These are phyloP conservation scores for Poeciliopsis presidionis DNA, from an alignment of 2,797 vertebrate species.

Conservation along the genomic window DNA sequence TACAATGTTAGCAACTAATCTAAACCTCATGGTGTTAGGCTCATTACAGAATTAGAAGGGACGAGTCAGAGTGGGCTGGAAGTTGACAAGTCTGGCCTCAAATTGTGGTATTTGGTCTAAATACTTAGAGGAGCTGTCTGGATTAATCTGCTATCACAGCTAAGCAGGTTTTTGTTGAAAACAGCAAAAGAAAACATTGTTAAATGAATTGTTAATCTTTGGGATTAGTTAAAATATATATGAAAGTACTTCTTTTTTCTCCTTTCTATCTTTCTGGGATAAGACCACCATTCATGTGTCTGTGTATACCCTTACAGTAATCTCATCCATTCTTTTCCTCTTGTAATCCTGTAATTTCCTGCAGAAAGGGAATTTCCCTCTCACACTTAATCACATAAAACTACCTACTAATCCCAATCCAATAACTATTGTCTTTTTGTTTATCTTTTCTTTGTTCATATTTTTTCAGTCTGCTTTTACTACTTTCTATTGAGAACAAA, in stretches of 20 bases:
- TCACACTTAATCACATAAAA: neutral
- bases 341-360: neutral
- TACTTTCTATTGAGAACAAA: neutral
- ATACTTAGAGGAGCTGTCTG: constrained; percentile 1
- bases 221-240: neutral
- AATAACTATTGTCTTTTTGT: neutral
- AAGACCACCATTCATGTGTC: neutral
- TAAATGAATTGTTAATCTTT: neutral
- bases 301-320: neutral
- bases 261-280: neutral
- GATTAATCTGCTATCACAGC: neutral
- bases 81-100: neutral
- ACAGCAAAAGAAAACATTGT: neutral
- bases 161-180: neutral
- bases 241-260: neutral
- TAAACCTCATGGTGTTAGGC: constrained; percentile 5
- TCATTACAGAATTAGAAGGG: constrained; percentile 4
- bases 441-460: neutral
- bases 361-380: neutral
- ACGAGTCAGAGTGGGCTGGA: neutral
- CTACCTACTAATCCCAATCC: neutral
- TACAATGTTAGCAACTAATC: constrained; percentile 17
- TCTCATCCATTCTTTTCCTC: neutral
- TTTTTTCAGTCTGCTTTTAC: neutral
- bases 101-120: constrained; percentile 3